These are phyloP conservation scores for Drosophila sturtevanti DNA, from an alignment of 1,140 invertebrate species.

Conservation along the genomic window DNA sequence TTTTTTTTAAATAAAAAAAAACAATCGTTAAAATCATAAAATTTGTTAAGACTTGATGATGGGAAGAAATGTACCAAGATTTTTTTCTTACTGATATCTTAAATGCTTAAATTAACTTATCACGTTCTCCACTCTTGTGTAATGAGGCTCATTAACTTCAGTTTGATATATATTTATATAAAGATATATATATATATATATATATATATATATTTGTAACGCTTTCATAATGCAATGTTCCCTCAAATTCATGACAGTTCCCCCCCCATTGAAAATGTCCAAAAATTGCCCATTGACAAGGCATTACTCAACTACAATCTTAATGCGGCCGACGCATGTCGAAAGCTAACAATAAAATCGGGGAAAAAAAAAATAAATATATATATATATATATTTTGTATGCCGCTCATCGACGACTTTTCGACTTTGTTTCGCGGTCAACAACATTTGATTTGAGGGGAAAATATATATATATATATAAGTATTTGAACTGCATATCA, in stretches of 20 bases:
- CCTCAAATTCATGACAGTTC: conserved; percentile 10
- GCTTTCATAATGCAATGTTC: conserved; percentile 60
- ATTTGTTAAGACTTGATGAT: not conserved
- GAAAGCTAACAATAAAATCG: not conserved
- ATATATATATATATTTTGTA: conserved; percentile 53
- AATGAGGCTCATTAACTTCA: conserved; percentile 17
- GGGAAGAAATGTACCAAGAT: not conserved
- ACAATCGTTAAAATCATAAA: too few relatives aligned
- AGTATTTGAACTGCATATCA: conserved; percentile 62
- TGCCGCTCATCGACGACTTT: conserved; percentile 33
- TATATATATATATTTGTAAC: conserved; percentile 53
- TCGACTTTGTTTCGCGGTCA: conserved; percentile 63
- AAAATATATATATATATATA: too few relatives aligned
- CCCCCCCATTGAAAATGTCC: not conserved
- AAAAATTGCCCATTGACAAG: conserved; percentile 1
- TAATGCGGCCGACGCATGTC: not conserved
- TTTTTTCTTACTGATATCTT: not conserved
- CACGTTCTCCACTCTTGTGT: conserved; percentile 41
- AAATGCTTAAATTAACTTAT: conserved; percentile 19
- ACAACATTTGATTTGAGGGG: conserved; percentile 48
- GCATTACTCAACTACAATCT: not conserved
- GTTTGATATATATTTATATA: conserved; percentile 2
- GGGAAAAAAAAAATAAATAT: too few relatives aligned
- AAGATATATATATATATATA: conserved; percentile 17
- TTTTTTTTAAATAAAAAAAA: too few relatives aligned